phyloP scores from a whole-genome alignment of 2,113 vertebrate species.

The Guaruba guarouba region DNA sequence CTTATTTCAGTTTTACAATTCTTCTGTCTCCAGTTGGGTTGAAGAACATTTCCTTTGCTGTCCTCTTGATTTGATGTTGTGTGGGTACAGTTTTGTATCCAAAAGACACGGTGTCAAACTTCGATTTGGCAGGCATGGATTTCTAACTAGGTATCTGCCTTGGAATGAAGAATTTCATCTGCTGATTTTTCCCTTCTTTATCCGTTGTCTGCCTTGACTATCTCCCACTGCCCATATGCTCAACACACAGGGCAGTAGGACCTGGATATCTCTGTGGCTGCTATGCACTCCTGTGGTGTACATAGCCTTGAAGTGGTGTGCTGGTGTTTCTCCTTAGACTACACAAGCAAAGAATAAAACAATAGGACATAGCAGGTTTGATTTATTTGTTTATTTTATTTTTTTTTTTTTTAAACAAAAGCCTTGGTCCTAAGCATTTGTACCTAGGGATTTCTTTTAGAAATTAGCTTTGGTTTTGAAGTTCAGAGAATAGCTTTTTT shows the following conservation, averaged over 20 bases:
- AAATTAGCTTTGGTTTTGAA: neutral
- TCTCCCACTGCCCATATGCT: neutral
- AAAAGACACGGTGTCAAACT: neutral
- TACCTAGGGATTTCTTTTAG: neutral
- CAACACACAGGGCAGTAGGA: neutral
- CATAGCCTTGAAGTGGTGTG: neutral
- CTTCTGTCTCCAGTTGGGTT: neutral
- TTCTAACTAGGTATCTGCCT: neutral
- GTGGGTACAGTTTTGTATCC: neutral
- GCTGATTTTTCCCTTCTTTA: neutral
- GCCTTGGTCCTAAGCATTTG: neutral
- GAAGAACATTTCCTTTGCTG: neutral
- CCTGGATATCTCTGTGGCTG: neutral
- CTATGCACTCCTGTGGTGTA: too few species aligned
- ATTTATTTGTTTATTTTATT: neutral
- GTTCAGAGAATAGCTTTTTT: neutral
- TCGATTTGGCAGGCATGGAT: neutral
- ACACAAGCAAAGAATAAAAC: neutral
- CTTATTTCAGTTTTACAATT: neutral
- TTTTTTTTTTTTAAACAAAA: neutral
- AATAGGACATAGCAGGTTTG: neutral
- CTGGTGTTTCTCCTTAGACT: neutral
- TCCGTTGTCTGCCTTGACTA: fast-evolving
- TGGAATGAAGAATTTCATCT: neutral
- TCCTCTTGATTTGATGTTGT: neutral